Base-by-base conservation (phyloP, 2,113 vertebrate species). In the Nyctibius bracteatus region DNA sequence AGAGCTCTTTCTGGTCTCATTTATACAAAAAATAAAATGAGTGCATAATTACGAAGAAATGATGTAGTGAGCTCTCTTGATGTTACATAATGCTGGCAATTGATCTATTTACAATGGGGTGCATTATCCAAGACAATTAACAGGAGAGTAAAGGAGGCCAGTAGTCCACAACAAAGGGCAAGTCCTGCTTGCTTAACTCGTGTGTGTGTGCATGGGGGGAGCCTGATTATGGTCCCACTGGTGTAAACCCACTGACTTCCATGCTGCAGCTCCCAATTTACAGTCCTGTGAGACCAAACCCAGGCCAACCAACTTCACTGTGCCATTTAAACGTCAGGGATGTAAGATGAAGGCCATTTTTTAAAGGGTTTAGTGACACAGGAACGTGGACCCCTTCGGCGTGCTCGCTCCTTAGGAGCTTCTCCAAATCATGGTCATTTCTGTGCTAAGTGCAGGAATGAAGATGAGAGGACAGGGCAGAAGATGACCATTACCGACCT, bases 1-100 rank as follows among this genome's bases (percentile, higher is more conserved):
- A 77, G 88, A 92, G 88, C 77, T 92, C 62, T 89, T 81, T 96
- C 81, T 94, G 84, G 72, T 83, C 63, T 88, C 57, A 18, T 84
- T 86, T 88, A n/a, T n/a, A n/a, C n/a, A n/a, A n/a, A n/a, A n/a
- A n/a, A n/a, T n/a, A n/a, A n/a, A n/a, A n/a, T n/a, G n/a, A n/a
- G n/a, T n/a, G n/a, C n/a, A n/a, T n/a, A 97, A 95, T 86, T 94
- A 91, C 13, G 17, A 68, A 88, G 82, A 95, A 79, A 35, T 1
- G 30, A 94, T 89, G 91, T 28, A 49, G 57, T 0, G 54, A 71
- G 68, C 30, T 61, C 25, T 49, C 59, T 92, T 86, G 66, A 54
- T 31, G 11, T 94, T 90, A 82, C 66, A 90, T 82, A 93, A 96
- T 16, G 52, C 49, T 80, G 70, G 31, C 75, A 83, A 77, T 43